These are phyloP conservation scores for Anhinga rufa DNA, from an alignment of 2,113 vertebrate genomes.

Conservation along the genomic window DNA sequence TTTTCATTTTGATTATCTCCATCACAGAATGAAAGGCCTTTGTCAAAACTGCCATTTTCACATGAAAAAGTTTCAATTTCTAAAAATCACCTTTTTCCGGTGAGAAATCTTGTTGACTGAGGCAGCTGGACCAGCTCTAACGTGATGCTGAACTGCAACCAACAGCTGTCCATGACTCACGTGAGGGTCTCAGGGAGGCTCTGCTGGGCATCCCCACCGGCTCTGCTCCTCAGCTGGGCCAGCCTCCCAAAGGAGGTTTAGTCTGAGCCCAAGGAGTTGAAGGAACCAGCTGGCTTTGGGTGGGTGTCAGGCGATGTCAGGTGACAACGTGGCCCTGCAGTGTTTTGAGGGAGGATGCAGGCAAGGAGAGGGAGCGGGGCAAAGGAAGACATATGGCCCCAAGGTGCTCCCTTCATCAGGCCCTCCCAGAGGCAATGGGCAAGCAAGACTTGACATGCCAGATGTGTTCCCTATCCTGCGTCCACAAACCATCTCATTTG, in stretches of 20 bases:
- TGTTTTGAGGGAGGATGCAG: background rate
- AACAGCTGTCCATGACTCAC: background rate
- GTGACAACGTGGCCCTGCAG: background rate
- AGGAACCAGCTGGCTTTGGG: background rate
- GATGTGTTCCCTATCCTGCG: background rate
- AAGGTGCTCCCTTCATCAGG: background rate
- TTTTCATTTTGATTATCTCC: conserved; percentile 58
- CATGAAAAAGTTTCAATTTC: conserved; percentile 40
- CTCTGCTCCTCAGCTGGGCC: background rate
- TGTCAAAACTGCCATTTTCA: conserved; percentile 57
- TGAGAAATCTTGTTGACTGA: background rate
- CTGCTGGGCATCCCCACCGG: accelerated
- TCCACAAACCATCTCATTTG: background rate
- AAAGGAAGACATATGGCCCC: background rate
- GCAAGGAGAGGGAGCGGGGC: background rate
- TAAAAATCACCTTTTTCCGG: conserved; percentile 39
- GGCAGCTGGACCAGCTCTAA: background rate
- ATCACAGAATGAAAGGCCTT: conserved; percentile 46
- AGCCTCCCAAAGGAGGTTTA: background rate
- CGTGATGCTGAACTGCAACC: background rate
- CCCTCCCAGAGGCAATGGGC: background rate
- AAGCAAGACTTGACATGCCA: background rate
- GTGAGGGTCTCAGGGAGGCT: background rate
- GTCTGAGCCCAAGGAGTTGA: background rate
- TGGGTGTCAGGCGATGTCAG: background rate